Conservation (phyloP, 2,888 invertebrate genomes). For the Operophtera brumata region DNA sequence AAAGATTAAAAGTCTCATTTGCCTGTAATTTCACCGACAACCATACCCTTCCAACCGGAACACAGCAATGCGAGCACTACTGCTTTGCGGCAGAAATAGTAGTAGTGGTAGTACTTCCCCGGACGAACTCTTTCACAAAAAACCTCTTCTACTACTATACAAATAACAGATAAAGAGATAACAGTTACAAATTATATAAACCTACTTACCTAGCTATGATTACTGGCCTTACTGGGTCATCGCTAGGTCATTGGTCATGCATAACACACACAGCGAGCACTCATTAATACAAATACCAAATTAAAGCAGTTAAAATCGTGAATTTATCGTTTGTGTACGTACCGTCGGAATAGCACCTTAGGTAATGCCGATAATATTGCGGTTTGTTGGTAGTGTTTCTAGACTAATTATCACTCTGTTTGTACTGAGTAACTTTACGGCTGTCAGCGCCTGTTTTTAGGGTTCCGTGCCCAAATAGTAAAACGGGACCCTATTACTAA, state of each 20-base stretch:
- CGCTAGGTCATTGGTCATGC: conserved; percentile 8
- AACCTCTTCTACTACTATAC: too few relatives aligned
- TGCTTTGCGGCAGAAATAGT: too few relatives aligned
- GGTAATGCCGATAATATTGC: neutral
- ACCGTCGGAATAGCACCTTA: neutral
- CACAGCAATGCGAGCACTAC: too few relatives aligned
- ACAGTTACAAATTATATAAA: neutral
- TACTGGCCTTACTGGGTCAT: neutral
- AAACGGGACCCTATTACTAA: too few relatives aligned
- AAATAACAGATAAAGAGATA: too few relatives aligned
- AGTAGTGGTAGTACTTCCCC: too few relatives aligned
- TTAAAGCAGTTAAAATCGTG: conserved; percentile 3
- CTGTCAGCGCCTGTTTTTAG: neutral
- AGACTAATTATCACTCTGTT: neutral
- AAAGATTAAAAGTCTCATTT: too few relatives aligned
- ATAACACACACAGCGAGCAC: conserved; percentile 1
- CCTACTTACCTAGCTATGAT: conserved; percentile 2
- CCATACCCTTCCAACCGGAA: too few relatives aligned
- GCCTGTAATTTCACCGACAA: too few relatives aligned
- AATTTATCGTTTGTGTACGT: neutral
- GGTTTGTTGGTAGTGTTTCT: neutral
- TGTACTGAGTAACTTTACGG: neutral
- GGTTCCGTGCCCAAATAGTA: neutral
- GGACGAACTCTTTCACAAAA: too few relatives aligned
- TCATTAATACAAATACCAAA: conserved; percentile 5